Conservation (phyloP, 2,888 invertebrate genomes). For the Phalera bucephala region DNA sequence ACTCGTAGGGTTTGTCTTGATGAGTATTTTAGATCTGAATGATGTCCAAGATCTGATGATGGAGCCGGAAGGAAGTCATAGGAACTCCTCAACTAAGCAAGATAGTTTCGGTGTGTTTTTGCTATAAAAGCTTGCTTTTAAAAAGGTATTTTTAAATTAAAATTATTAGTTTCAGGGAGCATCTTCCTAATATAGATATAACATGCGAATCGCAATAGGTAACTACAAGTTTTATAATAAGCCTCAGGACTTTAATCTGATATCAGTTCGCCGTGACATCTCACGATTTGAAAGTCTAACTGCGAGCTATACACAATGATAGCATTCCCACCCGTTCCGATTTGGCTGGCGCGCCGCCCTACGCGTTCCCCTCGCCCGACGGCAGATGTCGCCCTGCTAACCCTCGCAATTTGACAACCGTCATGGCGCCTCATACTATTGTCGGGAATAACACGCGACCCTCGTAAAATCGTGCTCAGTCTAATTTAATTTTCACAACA, state of each 20-base stretch:
- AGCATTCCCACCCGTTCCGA: conserved; percentile 22
- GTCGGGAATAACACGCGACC: conserved; percentile 44
- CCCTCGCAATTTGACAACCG: conserved; percentile 37
- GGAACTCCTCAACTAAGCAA: too few species aligned
- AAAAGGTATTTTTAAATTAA: too few species aligned
- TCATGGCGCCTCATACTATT: conserved; percentile 32
- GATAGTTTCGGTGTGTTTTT: too few species aligned
- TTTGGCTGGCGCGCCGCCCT: conserved; percentile 28
- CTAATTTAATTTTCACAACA: conserved; percentile 4
- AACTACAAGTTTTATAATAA: conserved; percentile 23
- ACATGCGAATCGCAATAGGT: too few species aligned
- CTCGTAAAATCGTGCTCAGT: conserved; percentile 36
- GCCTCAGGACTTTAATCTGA: conserved; percentile 21
- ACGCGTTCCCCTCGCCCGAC: conserved; percentile 33
- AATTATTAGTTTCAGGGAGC: too few species aligned
- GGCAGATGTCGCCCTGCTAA: conserved; percentile 53
- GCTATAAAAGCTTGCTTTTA: too few species aligned
- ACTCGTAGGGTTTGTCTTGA: too few species aligned
- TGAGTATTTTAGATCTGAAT: too few species aligned
- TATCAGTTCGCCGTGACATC: conserved; percentile 39
- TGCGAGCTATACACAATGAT: conserved; percentile 23
- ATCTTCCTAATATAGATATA: too few species aligned
- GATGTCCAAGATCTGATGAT: too few species aligned
- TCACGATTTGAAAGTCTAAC: conserved; percentile 34
- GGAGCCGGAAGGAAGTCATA: too few species aligned